Evolutionary conservation across 2,113 vertebrate genomes (phyloP).

Genomic region (Syngnathus scovelli): DNA sequence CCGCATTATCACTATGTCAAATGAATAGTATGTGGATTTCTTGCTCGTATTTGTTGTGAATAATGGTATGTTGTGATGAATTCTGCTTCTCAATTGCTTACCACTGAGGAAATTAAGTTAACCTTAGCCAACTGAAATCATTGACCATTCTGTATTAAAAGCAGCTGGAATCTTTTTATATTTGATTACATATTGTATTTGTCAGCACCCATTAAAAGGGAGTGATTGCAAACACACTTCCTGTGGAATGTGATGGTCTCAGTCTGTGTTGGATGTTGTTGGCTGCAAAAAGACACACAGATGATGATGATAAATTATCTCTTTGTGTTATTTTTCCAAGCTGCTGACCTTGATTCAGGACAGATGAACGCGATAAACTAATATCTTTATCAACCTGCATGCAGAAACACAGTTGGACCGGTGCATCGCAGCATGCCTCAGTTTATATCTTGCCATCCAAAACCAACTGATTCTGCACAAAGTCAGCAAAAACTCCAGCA

Average conservation of each 20-base stretch:
- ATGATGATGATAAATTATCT: conserved; percentile 2
- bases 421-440: conserved; percentile 44
- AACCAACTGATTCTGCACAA: conserved; percentile 59
- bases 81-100: too few relatives aligned
- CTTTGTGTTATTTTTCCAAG: conserved; percentile 14
- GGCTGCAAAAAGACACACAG: background rate
- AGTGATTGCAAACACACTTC: conserved; percentile 3
- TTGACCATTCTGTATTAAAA: conserved; percentile 11
- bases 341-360: conserved; percentile 40
- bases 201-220: background rate
- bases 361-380: conserved; percentile 26
- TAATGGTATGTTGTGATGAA: too few relatives aligned
- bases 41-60: too few relatives aligned
- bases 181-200: conserved; percentile 23
- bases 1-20: too few relatives aligned
- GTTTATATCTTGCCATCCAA: conserved; percentile 50
- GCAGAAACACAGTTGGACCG: conserved; percentile 41
- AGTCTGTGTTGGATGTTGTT: conserved; percentile 1
- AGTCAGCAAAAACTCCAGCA: conserved; percentile 55
- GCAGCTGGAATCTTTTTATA: conserved; percentile 22
- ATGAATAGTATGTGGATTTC: too few relatives aligned
- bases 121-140: conserved; percentile 9
- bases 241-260: conserved; percentile 2
- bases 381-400: conserved; percentile 52
- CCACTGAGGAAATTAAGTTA: conserved; percentile 35